These are phyloP conservation scores for Mustela lutreola DNA, from an alignment of 2,113 vertebrate species.

Conservation along the genomic window DNA sequence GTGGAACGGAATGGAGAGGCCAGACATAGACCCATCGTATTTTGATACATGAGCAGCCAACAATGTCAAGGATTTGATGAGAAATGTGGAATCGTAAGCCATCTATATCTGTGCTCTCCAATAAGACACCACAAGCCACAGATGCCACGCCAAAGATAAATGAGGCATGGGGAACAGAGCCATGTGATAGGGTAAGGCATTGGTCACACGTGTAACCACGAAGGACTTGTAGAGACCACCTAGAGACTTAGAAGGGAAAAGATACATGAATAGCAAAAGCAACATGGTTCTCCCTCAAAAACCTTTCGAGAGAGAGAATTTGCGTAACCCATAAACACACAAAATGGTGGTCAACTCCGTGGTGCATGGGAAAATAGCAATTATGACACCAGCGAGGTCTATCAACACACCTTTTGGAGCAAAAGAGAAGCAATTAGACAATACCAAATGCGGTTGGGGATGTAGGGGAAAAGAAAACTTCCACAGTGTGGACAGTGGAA, in stretches of 20 bases:
- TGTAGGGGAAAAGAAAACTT: background rate
- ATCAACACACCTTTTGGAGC: no score
- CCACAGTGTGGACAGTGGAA: background rate
- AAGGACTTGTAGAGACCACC: background rate
- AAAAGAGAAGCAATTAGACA: background rate
- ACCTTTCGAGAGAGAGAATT: background rate
- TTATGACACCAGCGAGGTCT: rapidly evolving
- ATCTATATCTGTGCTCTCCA: rapidly evolving
- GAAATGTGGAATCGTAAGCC: background rate
- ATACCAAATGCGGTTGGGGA: no score
- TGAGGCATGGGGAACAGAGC: no score
- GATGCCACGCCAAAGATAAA: background rate
- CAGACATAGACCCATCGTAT: no score
- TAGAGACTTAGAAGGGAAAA: background rate
- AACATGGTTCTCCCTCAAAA: background rate
- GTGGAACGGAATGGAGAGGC: background rate
- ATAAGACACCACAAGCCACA: background rate
- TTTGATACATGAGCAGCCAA: background rate
- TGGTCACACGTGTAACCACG: rapidly evolving
- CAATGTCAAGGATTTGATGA: rapidly evolving
- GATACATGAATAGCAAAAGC: background rate
- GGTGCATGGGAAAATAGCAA: background rate
- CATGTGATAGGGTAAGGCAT: no score
- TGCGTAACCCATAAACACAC: no score
- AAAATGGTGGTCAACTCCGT: background rate